A percentile compares a stretch with the other conserved stretches of the same genome.
These are phyloP conservation scores for Musca domestica DNA, from an alignment of 1,140 invertebrate species.

Conservation along the genomic window DNA sequence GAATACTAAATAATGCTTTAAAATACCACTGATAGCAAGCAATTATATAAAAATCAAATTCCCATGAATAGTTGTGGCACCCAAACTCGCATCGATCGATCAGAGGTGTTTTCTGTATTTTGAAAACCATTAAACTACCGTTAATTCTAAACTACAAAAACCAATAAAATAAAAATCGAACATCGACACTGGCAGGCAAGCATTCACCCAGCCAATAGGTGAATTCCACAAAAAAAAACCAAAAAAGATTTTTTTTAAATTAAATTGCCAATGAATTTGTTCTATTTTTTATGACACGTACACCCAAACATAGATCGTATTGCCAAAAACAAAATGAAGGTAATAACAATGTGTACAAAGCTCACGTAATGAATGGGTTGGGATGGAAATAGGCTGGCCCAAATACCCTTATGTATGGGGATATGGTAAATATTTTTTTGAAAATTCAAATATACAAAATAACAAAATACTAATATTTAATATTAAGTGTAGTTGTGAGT, in stretches of 20 bases:
- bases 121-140: conserved; percentile 6
- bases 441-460: too few relatives aligned
- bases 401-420: too few relatives aligned
- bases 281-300: conserved; percentile 11
- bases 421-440: too few relatives aligned
- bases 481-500: neutral
- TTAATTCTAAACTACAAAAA: neutral
- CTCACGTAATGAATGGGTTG: too few relatives aligned
- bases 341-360: too few relatives aligned
- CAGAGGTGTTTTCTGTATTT: neutral
- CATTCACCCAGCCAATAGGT: too few relatives aligned
- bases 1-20: too few relatives aligned
- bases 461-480: neutral
- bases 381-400: too few relatives aligned
- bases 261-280: neutral
- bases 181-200: too few relatives aligned
- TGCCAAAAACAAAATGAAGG: conserved; percentile 1
- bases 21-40: neutral
- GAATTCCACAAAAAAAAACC: conserved; percentile 4
- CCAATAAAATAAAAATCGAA: neutral
- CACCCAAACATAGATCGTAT: neutral
- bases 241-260: neutral
- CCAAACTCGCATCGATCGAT: too few relatives aligned
- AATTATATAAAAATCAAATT: conserved; percentile 17
- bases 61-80: neutral